Evolutionary conservation across 2,797 vertebrate genomes (phyloP).

Genomic region (Tiaroga cobitis): DNA sequence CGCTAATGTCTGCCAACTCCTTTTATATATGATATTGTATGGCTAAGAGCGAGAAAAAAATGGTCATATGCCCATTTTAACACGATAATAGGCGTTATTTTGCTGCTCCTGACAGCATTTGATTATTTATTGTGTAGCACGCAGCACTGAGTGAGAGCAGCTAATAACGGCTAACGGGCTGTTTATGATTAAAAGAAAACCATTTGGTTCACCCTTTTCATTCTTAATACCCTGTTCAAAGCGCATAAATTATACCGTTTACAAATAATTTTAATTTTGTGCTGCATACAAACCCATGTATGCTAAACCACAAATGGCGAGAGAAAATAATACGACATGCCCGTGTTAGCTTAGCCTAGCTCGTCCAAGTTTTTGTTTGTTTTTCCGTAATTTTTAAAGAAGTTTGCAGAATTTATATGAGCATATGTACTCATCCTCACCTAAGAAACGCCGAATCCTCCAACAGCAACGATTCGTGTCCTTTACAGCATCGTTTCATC

Average conservation of each 20-base stretch:
- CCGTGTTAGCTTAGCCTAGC: constrained; percentile 36
- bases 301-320: constrained; percentile 1
- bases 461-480: constrained; percentile 13
- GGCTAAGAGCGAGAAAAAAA: not conserved
- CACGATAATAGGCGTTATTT: not conserved
- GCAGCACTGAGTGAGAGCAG: constrained; percentile 5
- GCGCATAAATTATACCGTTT: not conserved
- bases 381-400: constrained; percentile 33
- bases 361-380: constrained; percentile 42
- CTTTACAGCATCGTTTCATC: constrained; percentile 35
- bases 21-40: not conserved
- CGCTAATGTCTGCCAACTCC: not conserved
- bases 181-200: constrained; percentile 13
- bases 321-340: not conserved
- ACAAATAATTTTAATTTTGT: not conserved
- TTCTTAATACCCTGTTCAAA: not conserved
- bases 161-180: constrained; percentile 23
- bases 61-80: too few species aligned
- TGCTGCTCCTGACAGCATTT: not conserved
- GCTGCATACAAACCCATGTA: not conserved
- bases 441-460: constrained; percentile 25
- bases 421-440: constrained; percentile 31
- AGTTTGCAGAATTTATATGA: constrained; percentile 21
- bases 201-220: not conserved
- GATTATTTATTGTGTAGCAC: constrained; percentile 15